phyloP scores from a whole-genome alignment of 2,113 vertebrate species.

The Hemiscyllium ocellatum region DNA sequence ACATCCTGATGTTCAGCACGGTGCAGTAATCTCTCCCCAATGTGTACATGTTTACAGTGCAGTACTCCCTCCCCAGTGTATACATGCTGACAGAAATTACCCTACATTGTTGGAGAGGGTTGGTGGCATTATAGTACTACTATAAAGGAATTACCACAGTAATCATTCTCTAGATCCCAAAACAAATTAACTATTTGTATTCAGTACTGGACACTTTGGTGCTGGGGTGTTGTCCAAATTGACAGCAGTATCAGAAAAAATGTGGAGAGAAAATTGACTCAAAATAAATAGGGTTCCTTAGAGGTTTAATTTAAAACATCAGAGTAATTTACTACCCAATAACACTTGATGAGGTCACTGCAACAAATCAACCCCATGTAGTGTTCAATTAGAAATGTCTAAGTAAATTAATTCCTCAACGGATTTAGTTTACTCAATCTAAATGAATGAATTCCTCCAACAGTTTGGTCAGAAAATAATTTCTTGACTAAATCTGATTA shows the following conservation, averaged over 20 bases:
- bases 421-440: background rate
- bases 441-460: constrained; percentile 22
- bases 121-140: background rate
- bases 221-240: too few relatives aligned
- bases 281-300: background rate
- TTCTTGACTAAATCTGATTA: background rate
- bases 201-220: background rate
- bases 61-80: background rate
- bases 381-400: background rate
- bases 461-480: background rate
- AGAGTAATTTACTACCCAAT: background rate
- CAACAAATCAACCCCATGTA: background rate
- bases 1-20: background rate
- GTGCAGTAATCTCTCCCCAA: background rate
- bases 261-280: background rate
- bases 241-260: too few relatives aligned
- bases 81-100: background rate
- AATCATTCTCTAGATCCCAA: background rate
- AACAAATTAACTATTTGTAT: background rate
- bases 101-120: background rate
- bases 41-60: background rate
- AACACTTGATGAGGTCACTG: background rate
- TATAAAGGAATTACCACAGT: background rate
- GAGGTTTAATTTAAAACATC: background rate
- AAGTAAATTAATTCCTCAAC: background rate